These are phyloP conservation scores for Cephus sareptanus DNA, from an alignment of 2,888 invertebrate species.

Conservation along the genomic window DNA sequence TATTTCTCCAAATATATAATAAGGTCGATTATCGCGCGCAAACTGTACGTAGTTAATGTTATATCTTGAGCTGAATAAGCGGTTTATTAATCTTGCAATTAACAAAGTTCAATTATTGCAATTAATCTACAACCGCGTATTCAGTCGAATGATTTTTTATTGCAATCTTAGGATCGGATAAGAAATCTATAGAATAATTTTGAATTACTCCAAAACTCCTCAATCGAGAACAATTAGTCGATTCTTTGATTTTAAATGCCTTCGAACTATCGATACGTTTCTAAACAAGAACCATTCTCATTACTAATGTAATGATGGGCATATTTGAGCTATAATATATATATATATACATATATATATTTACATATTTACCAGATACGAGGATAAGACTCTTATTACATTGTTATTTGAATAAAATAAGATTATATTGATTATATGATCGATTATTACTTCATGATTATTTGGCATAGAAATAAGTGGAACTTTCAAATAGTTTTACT, in stretches of 20 bases:
- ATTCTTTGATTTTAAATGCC: background rate
- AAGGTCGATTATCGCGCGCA: background rate
- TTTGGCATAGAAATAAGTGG: background rate
- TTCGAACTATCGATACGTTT: background rate
- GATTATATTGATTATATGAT: constrained; percentile 44
- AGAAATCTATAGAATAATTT: background rate
- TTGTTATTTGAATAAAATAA: constrained; percentile 55
- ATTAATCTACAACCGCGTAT: background rate
- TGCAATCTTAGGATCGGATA: background rate
- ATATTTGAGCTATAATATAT: constrained; percentile 20
- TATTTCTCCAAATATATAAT: background rate
- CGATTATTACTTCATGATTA: background rate
- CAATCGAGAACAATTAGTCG: background rate
- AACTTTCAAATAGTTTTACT: background rate
- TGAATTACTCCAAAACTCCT: background rate
- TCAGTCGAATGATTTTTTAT: background rate
- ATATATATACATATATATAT: constrained; percentile 33
- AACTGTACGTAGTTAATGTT: background rate
- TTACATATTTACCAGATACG: constrained; percentile 37
- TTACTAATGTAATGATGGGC: background rate
- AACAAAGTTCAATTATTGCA: background rate
- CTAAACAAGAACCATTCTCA: background rate
- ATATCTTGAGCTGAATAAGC: background rate
- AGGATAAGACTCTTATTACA: constrained; percentile 47
- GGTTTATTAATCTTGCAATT: background rate